phyloP scores from a whole-genome alignment of 2,797 vertebrate genomes.

The Aphelocoma californica region DNA sequence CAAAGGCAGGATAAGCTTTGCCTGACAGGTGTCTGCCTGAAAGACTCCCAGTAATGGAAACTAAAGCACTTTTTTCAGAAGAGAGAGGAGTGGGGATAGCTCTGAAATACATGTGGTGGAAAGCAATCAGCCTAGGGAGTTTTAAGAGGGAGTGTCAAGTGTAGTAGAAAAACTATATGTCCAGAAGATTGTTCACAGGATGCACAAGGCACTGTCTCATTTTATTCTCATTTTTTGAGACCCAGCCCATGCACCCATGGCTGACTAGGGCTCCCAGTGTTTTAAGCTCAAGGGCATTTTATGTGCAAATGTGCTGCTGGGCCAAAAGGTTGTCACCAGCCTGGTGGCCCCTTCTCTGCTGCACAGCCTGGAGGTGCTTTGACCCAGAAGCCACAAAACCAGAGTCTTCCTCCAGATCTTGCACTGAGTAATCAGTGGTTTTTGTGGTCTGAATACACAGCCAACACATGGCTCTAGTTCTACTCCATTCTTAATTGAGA shows the following conservation, averaged over 20 bases:
- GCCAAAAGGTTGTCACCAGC: background rate
- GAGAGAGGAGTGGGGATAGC: background rate
- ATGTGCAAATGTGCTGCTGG: background rate
- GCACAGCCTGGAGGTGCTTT: background rate
- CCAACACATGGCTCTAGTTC: background rate
- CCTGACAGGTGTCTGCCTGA: background rate
- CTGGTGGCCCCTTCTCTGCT: background rate
- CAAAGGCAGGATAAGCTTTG: background rate
- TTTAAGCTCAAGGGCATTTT: background rate
- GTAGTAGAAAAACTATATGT: background rate
- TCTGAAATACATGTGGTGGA: background rate
- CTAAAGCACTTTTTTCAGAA: background rate
- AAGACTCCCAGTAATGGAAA: background rate
- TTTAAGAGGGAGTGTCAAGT: background rate
- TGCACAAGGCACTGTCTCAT: background rate
- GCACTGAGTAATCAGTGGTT: background rate
- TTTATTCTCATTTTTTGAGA: background rate
- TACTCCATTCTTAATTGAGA: background rate
- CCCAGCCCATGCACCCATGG: background rate
- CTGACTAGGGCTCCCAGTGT: background rate
- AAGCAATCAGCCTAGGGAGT: background rate
- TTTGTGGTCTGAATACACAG: background rate
- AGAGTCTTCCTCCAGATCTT: background rate
- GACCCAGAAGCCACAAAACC: background rate
- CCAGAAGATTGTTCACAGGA: background rate